Conservation (phyloP, 2,888 invertebrate species). For the Barypeithes pellucidus region DNA sequence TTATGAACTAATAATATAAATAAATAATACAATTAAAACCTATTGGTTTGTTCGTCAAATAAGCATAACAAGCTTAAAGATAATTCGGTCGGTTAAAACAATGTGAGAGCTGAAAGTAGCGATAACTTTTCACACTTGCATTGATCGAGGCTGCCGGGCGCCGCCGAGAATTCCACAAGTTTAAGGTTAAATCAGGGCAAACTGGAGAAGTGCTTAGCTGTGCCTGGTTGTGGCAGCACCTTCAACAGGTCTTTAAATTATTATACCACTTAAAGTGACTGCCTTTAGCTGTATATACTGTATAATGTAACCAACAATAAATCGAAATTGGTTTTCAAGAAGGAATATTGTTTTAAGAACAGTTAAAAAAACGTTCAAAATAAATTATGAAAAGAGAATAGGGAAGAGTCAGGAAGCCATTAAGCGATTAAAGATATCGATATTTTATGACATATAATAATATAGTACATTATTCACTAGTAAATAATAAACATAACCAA, state of each 20-base stretch:
- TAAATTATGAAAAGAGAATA: too few relatives aligned
- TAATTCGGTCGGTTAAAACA: slow-evolving; percentile 3
- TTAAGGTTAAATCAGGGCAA: slow-evolving; percentile 37
- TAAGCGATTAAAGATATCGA: too few relatives aligned
- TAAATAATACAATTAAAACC: too few relatives aligned
- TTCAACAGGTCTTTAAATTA: slow-evolving; percentile 21
- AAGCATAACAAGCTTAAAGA: background rate
- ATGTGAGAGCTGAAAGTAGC: slow-evolving; percentile 23
- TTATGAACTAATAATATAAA: too few relatives aligned
- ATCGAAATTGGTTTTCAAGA: background rate
- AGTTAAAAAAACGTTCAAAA: too few relatives aligned
- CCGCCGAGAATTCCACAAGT: slow-evolving; percentile 32
- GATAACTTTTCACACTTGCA: slow-evolving; percentile 17
- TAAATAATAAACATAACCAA: too few relatives aligned
- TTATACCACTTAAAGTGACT: slow-evolving; percentile 14
- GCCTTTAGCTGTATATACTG: background rate
- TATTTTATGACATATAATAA: too few relatives aligned
- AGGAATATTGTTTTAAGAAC: background rate
- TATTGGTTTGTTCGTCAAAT: too few relatives aligned
- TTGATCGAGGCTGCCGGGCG: slow-evolving; percentile 36
- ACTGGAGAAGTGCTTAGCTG: slow-evolving; percentile 9
- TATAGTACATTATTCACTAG: too few relatives aligned
- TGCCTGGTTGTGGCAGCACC: slow-evolving; percentile 6
- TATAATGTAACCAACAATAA: background rate
- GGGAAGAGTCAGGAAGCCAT: too few relatives aligned